These are phyloP conservation scores for Himalopsyche kuldschensis DNA, from an alignment of 2,888 invertebrate genomes.

Conservation along the genomic window DNA sequence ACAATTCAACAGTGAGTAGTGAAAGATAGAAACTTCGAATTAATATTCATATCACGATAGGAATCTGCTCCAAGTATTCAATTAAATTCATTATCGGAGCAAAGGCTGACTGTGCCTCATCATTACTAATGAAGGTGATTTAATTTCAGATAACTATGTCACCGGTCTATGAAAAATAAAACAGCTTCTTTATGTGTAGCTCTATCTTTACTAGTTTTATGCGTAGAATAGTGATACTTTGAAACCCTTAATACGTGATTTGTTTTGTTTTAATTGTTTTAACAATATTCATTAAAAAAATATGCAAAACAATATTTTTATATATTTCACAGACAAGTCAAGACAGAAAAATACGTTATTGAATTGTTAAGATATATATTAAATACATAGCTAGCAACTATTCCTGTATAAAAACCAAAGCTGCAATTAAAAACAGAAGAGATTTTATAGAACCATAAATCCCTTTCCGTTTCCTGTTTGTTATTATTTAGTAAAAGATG, in stretches of 20 bases:
- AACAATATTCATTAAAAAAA: no score
- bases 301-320: no score
- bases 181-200: not conserved
- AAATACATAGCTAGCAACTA: no score
- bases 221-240: no score
- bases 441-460: not conserved
- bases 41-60: not conserved
- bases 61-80: not conserved
- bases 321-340: no score
- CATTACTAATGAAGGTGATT: not conserved
- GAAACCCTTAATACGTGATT: no score
- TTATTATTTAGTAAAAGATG: not conserved
- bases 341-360: no score
- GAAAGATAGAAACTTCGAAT: not conserved
- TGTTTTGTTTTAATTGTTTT: no score
- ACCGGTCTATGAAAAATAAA: not conserved
- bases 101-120: not conserved
- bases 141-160: not conserved
- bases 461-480: not conserved
- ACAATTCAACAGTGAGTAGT: no score
- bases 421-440: not conserved
- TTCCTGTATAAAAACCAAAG: not conserved
- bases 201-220: no score
- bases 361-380: no score
- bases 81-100: not conserved